A percentile compares a stretch with the other conserved stretches of the same genome.
Evolutionary conservation across 1,140 invertebrate genomes (phyloP).

Genomic region (Colletes latitarsis): DNA sequence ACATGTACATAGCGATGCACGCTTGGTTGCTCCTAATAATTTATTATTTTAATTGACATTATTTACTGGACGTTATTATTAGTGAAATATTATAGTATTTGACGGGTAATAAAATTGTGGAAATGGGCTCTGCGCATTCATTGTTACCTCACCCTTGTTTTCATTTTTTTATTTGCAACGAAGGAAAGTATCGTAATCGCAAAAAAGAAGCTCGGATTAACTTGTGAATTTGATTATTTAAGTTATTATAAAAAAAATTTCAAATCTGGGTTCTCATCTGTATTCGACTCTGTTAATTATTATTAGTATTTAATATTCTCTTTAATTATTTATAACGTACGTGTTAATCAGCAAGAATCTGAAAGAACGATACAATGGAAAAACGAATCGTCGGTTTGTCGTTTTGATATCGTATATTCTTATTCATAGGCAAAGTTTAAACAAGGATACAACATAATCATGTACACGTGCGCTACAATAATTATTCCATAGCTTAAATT

Average conservation of each 20-base stretch:
- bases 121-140: slow-evolving; percentile 2
- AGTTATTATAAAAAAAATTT: too few relatives aligned
- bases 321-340: too few relatives aligned
- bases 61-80: slow-evolving; percentile 60
- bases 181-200: too few relatives aligned
- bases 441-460: slow-evolving; percentile 70
- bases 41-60: slow-evolving; percentile 62
- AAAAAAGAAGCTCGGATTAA: too few relatives aligned
- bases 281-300: too few relatives aligned
- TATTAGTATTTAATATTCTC: too few relatives aligned
- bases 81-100: slow-evolving; percentile 50
- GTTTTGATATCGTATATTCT: slow-evolving; percentile 64
- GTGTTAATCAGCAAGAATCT: too few relatives aligned
- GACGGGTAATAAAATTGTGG: slow-evolving; percentile 46
- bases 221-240: too few relatives aligned
- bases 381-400: not conserved
- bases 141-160: slow-evolving; percentile 1
- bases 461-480: slow-evolving; percentile 68
- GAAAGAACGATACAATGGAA: not conserved
- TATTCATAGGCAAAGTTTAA: slow-evolving; percentile 67
- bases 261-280: too few relatives aligned
- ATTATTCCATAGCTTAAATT: slow-evolving; percentile 64
- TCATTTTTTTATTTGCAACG: not conserved
- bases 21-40: slow-evolving; percentile 61
- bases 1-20: slow-evolving; percentile 64